phyloP scores from a whole-genome alignment of 92 coral and sea anemone genomes.

The Ricordea florida region DNA sequence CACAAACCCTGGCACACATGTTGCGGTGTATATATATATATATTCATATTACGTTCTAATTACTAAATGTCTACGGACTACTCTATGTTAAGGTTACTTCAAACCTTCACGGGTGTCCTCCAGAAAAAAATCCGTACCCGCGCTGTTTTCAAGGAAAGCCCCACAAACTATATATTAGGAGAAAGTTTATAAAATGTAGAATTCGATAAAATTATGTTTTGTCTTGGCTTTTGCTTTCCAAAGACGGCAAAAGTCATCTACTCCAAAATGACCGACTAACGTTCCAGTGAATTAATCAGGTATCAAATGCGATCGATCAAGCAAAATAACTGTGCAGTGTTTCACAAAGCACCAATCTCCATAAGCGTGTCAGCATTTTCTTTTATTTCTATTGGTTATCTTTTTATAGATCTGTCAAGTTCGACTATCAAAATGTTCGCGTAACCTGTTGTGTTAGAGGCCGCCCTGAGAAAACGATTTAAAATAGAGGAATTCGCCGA shows the following conservation, averaged over 20 bases:
- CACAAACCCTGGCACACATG: no score
- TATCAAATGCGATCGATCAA: neutral
- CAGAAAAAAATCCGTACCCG: neutral
- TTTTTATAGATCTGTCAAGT: neutral
- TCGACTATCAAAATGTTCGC: neutral
- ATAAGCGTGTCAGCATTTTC: neutral
- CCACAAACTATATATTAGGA: neutral
- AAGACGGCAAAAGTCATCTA: neutral
- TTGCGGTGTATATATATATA: no score
- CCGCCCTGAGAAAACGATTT: neutral
- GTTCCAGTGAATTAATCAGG: neutral
- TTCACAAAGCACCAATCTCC: neutral
- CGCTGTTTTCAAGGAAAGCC: neutral
- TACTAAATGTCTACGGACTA: no score
- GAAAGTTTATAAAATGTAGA: neutral
- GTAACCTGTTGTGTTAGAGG: neutral
- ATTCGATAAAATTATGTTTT: neutral
- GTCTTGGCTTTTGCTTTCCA: neutral
- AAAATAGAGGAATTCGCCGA: neutral
- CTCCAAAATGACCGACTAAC: neutral
- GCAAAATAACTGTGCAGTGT: neutral
- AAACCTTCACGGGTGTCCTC: neutral
- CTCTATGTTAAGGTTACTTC: no score
- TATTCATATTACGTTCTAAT: no score
- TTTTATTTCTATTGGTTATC: slow-evolving; percentile 7